These are phyloP conservation scores for Anoplopoma fimbria DNA, from an alignment of 2,113 vertebrate species.

Conservation along the genomic window DNA sequence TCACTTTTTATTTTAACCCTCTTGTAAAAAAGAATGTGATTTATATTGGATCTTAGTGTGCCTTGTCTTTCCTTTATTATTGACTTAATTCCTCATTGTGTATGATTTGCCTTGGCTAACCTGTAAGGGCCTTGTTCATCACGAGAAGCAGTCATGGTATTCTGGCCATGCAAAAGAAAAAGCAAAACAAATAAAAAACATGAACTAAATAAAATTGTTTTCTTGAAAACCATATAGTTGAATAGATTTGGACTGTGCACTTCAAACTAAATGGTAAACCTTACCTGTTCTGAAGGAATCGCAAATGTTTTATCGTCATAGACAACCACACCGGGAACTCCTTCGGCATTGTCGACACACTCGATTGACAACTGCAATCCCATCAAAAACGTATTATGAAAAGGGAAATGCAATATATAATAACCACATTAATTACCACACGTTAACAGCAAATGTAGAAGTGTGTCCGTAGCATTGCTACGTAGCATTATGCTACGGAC, in stretches of 20 bases:
- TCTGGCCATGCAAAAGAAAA: not conserved
- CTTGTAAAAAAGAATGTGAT: not conserved
- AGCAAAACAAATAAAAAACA: not conserved
- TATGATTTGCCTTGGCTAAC: not conserved
- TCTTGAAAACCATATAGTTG: not conserved
- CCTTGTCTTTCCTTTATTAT: not conserved
- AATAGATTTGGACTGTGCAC: not conserved
- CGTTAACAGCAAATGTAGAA: not conserved
- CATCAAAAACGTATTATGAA: not conserved
- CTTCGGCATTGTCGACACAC: slow-evolving; percentile 3
- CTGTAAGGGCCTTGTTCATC: not conserved
- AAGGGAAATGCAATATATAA: not conserved
- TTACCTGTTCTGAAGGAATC: not conserved
- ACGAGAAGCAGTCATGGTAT: fast-evolving
- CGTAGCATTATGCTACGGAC: no score
- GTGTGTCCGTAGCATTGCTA: no score
- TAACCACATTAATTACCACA: not conserved
- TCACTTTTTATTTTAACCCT: not conserved
- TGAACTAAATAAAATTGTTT: not conserved
- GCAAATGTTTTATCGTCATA: not conserved
- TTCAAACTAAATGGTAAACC: not conserved
- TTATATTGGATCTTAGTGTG: not conserved
- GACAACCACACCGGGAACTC: not conserved
- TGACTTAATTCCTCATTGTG: not conserved
- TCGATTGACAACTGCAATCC: slow-evolving; percentile 3